Conservation (phyloP, 2,888 invertebrate species). For the Tachina lurida region DNA sequence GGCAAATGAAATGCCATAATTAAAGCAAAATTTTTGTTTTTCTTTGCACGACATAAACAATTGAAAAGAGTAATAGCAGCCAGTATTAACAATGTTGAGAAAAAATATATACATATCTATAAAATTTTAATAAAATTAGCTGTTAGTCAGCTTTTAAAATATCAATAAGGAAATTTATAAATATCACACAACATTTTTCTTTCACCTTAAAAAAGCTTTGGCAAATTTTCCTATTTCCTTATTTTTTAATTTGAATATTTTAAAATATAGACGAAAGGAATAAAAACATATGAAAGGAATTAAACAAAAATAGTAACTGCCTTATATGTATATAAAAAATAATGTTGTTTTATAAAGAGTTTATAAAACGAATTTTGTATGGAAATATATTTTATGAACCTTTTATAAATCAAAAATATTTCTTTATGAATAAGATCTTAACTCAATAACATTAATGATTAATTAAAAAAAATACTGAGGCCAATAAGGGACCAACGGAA, state of each 20-base stretch:
- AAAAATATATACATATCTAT: neutral
- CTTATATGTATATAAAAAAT: no score
- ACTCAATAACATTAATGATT: no score
- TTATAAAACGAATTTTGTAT: no score
- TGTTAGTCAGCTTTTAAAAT: neutral
- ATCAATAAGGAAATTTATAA: neutral
- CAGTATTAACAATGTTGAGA: neutral
- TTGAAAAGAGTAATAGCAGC: conserved; percentile 14
- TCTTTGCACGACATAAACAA: conserved; percentile 49
- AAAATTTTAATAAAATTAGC: neutral
- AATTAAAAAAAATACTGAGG: no score
- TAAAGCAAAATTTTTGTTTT: conserved; percentile 53
- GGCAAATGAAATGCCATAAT: conserved; percentile 54
- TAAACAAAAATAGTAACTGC: no score
- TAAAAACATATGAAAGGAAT: no score
- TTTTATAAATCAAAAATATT: no score
- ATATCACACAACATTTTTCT: neutral
- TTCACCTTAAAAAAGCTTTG: neutral
- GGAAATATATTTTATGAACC: no score
- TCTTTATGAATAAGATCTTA: no score
- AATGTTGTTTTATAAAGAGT: no score
- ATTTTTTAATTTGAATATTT: neutral
- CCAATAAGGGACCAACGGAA: no score
- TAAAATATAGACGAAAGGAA: no score
- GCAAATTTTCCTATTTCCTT: neutral